Evolutionary conservation across 2,113 vertebrate genomes (phyloP), one percentile per base, ranked within the genome.

Genomic region (Cynocephalus volans): DNA sequence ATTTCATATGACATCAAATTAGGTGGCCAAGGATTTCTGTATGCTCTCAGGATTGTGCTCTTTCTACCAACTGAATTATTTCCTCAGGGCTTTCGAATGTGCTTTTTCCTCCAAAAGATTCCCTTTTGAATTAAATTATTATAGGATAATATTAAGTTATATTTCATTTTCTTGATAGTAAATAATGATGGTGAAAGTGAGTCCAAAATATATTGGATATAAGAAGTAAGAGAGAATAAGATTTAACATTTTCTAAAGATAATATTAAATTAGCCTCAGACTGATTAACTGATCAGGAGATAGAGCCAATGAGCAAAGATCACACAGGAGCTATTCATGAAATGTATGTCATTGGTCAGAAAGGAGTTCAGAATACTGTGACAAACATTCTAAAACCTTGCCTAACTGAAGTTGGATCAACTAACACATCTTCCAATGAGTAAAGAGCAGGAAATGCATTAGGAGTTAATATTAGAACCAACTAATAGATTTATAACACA

Each of bases 201-300:
- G 41, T 72, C 28, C 56, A 90, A 94, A 90, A 77, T 81, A 31
- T 81, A 36, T 58, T 86, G 19, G 67, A 11, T 80, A 19, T 81
- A 93, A 72, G 65, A 95, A 58, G 41, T 41, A 41, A 41, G 31
- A 48, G 6, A 92, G n/a, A 85, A 33, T 54, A 95, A 24, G 65
- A 95, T 94, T 94, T 89, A 88, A 77, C 14, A 92, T 80, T 76
- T 95, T 90, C 94, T 94, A 92, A 95, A 73, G 33, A 80, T 95
- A 90, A 72, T 69, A 88, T 48, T 88, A 89, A 94, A 70, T 82
- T 80, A 69, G 15, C 52, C 56, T 88, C 31, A 80, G 45, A 58
- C 26, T 48, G 45, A 70, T 56, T 75, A 23, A 87, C 26, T 83
- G 21, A 79, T 72, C 90, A 76, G 28, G 48, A 83, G 60, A 91